Evolutionary conservation across 2,888 invertebrate genomes (phyloP).

Genomic region (Nasonovia ribisnigri): DNA sequence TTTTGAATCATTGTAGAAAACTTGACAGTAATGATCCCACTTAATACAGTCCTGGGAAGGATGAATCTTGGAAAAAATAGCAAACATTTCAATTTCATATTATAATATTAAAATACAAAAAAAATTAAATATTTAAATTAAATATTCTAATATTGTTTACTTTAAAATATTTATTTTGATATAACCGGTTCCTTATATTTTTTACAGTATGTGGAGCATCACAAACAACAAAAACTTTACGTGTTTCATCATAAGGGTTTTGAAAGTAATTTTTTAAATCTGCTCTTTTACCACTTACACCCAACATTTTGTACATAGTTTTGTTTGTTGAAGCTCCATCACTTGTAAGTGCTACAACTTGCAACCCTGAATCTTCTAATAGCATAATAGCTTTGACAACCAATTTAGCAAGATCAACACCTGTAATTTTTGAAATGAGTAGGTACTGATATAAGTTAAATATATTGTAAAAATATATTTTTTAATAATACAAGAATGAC

Average conservation of each 20-base stretch:
- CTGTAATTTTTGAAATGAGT: not conserved
- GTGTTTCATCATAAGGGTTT: not conserved
- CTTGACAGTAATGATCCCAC: constrained; percentile 1
- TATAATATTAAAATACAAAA: not conserved
- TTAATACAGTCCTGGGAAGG: not conserved
- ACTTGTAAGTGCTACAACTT: constrained; percentile 4
- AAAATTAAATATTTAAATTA: not conserved
- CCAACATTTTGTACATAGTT: constrained; percentile 11
- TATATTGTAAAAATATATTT: not conserved
- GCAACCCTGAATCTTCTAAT: not conserved
- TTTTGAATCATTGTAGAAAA: not conserved
- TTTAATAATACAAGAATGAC: not conserved
- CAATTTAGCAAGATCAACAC: not conserved
- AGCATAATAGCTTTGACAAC: not conserved
- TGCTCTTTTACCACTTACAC: not conserved
- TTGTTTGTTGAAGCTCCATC: constrained; percentile 34
- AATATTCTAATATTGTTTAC: not conserved
- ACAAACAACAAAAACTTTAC: not conserved
- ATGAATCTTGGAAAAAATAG: not conserved
- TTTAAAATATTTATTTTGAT: constrained; percentile 11
- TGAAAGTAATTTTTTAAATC: constrained; percentile 14
- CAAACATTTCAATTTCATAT: not conserved
- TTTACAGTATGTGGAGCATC: constrained; percentile 18
- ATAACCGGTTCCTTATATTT: constrained; percentile 10
- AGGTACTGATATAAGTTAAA: not conserved